Percentiles rank a stretch among this genome's conserved stretches.
Evolutionary conservation across 2,888 invertebrate genomes (phyloP).

Genomic region (Lucinisca nassula): DNA sequence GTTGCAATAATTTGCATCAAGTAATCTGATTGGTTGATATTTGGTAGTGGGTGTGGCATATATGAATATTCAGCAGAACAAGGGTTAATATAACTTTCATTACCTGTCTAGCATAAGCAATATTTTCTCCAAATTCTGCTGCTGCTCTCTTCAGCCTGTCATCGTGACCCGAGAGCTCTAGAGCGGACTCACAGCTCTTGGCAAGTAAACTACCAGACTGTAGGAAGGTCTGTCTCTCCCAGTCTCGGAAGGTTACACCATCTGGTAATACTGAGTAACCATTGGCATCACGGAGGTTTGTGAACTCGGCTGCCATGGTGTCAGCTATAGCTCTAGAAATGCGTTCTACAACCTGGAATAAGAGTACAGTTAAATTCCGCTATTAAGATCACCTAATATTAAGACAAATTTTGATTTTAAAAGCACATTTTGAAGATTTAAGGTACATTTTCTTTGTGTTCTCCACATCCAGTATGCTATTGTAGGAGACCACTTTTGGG

Average conservation of each 20-base stretch:
- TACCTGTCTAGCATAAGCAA: constrained; percentile 97
- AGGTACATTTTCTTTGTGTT: too few relatives aligned
- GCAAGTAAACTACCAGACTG: constrained; percentile 92
- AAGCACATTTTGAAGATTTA: too few relatives aligned
- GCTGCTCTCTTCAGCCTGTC: constrained; percentile 94
- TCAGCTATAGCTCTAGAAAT: constrained; percentile 97
- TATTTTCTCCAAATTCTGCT: constrained; percentile 96
- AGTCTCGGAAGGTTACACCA: constrained; percentile 87
- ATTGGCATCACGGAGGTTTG: constrained; percentile 94
- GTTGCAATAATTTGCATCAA: too few relatives aligned
- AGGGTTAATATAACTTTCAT: too few relatives aligned
- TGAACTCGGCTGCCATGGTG: constrained; percentile 95
- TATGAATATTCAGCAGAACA: too few relatives aligned
- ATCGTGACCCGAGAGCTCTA: constrained; percentile 95
- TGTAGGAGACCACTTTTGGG: too few relatives aligned
- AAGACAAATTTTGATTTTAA: too few relatives aligned
- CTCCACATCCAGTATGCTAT: too few relatives aligned
- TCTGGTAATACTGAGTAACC: constrained; percentile 94
- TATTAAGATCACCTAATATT: too few relatives aligned
- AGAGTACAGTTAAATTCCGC: too few relatives aligned
- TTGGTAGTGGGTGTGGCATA: too few relatives aligned
- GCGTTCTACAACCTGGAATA: constrained; percentile 93
- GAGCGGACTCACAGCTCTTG: constrained; percentile 95
- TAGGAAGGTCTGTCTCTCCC: constrained; percentile 90
- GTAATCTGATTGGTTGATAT: too few relatives aligned